Evolutionary conservation across 2,113 vertebrate genomes (phyloP), one percentile per base, ranked within the genome.

Genomic region (Nibea coibor): DNA sequence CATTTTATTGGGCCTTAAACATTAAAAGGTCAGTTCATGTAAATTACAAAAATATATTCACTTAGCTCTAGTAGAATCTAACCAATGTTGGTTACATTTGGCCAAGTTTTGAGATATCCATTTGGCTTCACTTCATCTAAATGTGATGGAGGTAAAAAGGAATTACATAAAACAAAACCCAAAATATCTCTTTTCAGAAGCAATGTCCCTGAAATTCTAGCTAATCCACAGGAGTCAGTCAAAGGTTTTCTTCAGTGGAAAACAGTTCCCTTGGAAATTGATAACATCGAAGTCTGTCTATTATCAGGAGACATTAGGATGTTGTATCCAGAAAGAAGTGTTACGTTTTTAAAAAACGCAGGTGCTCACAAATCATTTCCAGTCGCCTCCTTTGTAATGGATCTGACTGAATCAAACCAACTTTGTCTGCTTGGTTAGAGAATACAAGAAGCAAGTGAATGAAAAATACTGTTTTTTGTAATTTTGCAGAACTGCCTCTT

Each of bases 401-500:
- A 31, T 22, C 58, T 54, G 76, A 12, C 10, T 20, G 19, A 42
- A n/a, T 63, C 15, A 59, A 50, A 45, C n/a, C 5, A 4, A 8
- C 47, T 5, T 12, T 24, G 24, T 42, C 22, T 61, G 10, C 14
- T 42, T 35, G 3, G n/a, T 10, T 65, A 14, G 5, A 50, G 42
- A 10, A 43, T 50, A n/a, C 59, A 51, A 4, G 10, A 78, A 10
- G 1, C 0, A 10, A 5, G 43, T 47, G 22, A 16, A 5, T 4
- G n/a, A 5, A 28, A 43, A 42, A n/a, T 66, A 35, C 1, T 3
- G 1, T 5, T 45, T 69, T 63, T 56, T 16, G 39, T 74, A 56
- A 56, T 68, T 75, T 66, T 63, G n/a, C 12, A 54, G 45, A 75
- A 82, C 19, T 73, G 62, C 63, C 62, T 20, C 28, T 57, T 57